phyloP scores from a whole-genome alignment of 1,140 invertebrate genomes.

The Cyrtorhinus lividipennis region DNA sequence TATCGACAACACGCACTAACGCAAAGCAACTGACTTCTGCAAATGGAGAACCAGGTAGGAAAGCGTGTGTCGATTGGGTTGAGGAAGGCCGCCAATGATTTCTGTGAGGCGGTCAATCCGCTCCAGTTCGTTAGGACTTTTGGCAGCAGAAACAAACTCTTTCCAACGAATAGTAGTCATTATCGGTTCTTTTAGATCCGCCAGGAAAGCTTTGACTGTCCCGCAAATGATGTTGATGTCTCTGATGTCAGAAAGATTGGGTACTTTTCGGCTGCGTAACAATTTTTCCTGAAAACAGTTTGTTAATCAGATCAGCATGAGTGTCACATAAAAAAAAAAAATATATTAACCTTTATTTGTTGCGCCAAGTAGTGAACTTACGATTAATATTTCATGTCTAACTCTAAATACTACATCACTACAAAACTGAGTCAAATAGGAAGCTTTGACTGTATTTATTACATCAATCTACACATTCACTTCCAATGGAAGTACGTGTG shows the following conservation, averaged over 20 bases:
- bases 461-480: too few species aligned
- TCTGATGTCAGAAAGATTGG: conserved; percentile 44
- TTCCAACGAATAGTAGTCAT: conserved; percentile 57
- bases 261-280: conserved; percentile 52
- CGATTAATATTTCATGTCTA: too few species aligned
- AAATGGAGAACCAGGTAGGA: conserved; percentile 74
- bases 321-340: conserved; percentile 16
- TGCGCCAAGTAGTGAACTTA: too few species aligned
- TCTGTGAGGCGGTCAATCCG: conserved; percentile 43
- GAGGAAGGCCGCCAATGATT: conserved; percentile 57
- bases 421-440: too few species aligned
- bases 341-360: conserved; percentile 1
- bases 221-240: conserved; percentile 73
- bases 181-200: conserved; percentile 65
- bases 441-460: too few species aligned
- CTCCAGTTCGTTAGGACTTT: conserved; percentile 36
- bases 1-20: neutral
- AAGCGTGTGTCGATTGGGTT: conserved; percentile 73
- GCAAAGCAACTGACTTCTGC: conserved; percentile 38
- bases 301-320: too few species aligned
- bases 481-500: too few species aligned
- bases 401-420: too few species aligned
- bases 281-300: conserved; percentile 45
- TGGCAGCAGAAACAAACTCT: conserved; percentile 59
- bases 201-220: conserved; percentile 74